Percentiles rank a stretch among this genome's conserved stretches.
phyloP scores from a whole-genome alignment of 2,888 invertebrate species.

The Empis stercorea region DNA sequence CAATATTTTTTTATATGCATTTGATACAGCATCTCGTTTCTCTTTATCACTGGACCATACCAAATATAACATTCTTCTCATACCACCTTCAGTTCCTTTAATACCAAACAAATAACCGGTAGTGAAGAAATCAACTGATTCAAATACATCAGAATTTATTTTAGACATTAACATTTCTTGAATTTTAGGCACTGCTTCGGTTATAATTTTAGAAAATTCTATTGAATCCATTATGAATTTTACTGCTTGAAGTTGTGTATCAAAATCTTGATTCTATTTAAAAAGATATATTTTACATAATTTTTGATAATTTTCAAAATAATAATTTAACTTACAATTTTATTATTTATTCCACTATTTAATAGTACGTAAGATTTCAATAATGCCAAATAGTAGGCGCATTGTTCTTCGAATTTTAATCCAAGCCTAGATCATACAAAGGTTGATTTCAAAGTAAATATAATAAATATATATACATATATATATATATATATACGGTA shows the following conservation, averaged over 20 bases:
- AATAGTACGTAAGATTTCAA: constrained; percentile 29
- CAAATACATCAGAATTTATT: constrained; percentile 66
- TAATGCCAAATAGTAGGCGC: constrained; percentile 27
- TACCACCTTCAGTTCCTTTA: constrained; percentile 55
- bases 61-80: constrained; percentile 62
- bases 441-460: too few relatives aligned
- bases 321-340: constrained; percentile 20
- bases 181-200: constrained; percentile 45
- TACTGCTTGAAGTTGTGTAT: constrained; percentile 48
- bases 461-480: too few relatives aligned
- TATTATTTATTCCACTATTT: constrained; percentile 27
- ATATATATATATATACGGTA: too few relatives aligned
- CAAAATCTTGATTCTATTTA: constrained; percentile 39
- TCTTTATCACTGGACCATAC: constrained; percentile 72
- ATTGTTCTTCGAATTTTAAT: constrained; percentile 26
- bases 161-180: constrained; percentile 60
- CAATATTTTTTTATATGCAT: constrained; percentile 50
- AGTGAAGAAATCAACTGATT: constrained; percentile 80
- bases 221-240: constrained; percentile 57
- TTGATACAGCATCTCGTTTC: constrained; percentile 57
- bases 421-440: constrained; percentile 14
- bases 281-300: constrained; percentile 3
- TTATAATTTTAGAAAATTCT: constrained; percentile 36
- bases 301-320: background rate
- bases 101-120: constrained; percentile 66